Conservation (phyloP, 64 coral and sea anemone genomes). For the Dendrophyllia cribrosa region DNA sequence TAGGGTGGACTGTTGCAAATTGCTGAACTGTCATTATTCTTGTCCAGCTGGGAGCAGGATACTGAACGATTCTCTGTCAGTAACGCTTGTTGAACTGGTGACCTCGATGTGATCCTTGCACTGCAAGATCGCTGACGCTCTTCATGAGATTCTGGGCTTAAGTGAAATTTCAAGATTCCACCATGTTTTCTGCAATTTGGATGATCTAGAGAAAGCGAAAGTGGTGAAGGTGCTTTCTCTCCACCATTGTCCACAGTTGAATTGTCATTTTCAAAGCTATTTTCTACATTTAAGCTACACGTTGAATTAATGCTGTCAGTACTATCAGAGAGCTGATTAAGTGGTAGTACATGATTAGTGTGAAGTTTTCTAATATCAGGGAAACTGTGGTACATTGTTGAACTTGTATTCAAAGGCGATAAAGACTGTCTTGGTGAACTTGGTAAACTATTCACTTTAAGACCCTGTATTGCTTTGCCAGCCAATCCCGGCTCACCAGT, state of each 20-base stretch:
- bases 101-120: neutral
- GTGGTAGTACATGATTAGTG: neutral
- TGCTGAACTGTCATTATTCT: neutral
- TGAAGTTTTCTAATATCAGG: constrained; percentile 53
- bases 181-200: neutral
- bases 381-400: constrained; percentile 24
- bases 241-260: neutral
- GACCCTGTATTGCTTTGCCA: neutral
- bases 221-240: neutral
- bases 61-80: constrained; percentile 1
- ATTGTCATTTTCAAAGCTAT: constrained; percentile 6
- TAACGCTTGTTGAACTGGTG: constrained; percentile 5
- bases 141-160: neutral
- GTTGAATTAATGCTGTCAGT: constrained; percentile 36
- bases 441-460: constrained; percentile 49
- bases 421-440: neutral
- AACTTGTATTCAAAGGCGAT: neutral
- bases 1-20: constrained; percentile 29
- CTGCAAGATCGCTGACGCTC: neutral
- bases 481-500: neutral
- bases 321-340: neutral
- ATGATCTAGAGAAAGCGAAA: constrained; percentile 1
- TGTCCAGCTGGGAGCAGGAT: constrained; percentile 26
- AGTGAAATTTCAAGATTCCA: neutral
- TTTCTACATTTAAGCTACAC: constrained; percentile 22